These are phyloP conservation scores for Camptogramma bilineatum DNA, from an alignment of 2,888 invertebrate genomes.

Conservation along the genomic window DNA sequence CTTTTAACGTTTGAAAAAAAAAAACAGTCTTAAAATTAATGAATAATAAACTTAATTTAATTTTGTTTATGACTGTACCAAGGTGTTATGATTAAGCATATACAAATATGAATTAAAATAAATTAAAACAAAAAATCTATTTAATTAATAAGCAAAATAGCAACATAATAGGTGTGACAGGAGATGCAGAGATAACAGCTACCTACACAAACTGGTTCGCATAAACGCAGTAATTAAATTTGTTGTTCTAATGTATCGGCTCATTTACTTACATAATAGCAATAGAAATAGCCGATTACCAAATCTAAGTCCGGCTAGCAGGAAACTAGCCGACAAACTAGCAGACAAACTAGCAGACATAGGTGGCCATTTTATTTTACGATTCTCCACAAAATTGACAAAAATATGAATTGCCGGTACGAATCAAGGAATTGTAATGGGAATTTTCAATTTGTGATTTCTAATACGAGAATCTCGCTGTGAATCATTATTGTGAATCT, in stretches of 20 bases:
- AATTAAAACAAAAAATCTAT: constrained; percentile 46
- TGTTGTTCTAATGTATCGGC: constrained; percentile 19
- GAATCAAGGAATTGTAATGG: no score
- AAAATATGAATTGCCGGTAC: no score
- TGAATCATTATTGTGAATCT: no score
- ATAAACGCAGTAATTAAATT: constrained; percentile 37
- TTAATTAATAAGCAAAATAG: constrained; percentile 54
- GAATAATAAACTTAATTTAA: no score
- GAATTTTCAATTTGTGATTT: no score
- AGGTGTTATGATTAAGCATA: constrained; percentile 48
- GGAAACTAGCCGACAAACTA: no score
- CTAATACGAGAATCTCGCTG: no score
- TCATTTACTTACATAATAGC: constrained; percentile 6
- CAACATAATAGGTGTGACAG: constrained; percentile 55
- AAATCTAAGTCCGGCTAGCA: neutral
- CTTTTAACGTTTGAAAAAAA: no score
- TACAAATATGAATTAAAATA: neutral
- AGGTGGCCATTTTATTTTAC: no score
- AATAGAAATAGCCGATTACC: neutral
- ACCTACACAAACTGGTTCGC: constrained; percentile 43
- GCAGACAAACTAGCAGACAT: no score
- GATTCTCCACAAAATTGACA: no score
- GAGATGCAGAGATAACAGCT: constrained; percentile 56
- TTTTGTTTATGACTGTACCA: constrained; percentile 17
- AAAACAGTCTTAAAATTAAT: no score